A percentile compares a stretch with the other conserved stretches of the same genome.
Evolutionary conservation across 2,888 invertebrate genomes (phyloP).

Genomic region (Sepiola atlantica): DNA sequence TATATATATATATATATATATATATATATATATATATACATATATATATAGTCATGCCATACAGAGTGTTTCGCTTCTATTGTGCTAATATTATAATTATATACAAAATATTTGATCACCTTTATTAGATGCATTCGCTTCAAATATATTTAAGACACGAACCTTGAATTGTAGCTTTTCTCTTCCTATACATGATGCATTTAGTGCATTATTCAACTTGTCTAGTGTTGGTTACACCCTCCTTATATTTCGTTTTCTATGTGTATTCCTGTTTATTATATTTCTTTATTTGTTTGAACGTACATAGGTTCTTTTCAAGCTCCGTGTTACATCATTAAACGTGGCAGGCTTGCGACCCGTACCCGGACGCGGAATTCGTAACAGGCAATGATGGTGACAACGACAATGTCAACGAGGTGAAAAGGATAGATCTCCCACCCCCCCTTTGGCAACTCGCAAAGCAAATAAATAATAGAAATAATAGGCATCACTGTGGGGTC

Average conservation of each 20-base stretch:
- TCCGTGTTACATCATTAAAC: background rate
- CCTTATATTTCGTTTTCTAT: background rate
- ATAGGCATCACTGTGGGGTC: background rate
- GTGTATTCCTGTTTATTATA: background rate
- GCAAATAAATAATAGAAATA: slow-evolving; percentile 32
- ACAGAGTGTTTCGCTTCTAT: too few species aligned
- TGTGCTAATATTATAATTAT: too few species aligned
- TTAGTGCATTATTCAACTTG: background rate
- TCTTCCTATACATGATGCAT: too few species aligned
- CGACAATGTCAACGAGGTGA: slow-evolving; percentile 4
- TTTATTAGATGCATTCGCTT: too few species aligned
- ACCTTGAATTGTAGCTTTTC: too few species aligned
- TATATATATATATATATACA: too few species aligned
- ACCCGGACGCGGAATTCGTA: background rate
- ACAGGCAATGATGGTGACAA: background rate
- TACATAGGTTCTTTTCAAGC: background rate
- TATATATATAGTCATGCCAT: too few species aligned
- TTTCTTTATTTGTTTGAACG: background rate
- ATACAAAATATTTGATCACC: too few species aligned
- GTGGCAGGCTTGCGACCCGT: background rate
- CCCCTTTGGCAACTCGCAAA: background rate
- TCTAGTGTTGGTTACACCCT: background rate
- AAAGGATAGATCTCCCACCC: background rate
- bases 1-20: too few species aligned
- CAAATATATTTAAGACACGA: too few species aligned